A percentile compares a stretch with the other conserved stretches of the same genome.
Evolutionary conservation across 1,140 invertebrate genomes (phyloP).

Genomic region (Halesus radiatus): DNA sequence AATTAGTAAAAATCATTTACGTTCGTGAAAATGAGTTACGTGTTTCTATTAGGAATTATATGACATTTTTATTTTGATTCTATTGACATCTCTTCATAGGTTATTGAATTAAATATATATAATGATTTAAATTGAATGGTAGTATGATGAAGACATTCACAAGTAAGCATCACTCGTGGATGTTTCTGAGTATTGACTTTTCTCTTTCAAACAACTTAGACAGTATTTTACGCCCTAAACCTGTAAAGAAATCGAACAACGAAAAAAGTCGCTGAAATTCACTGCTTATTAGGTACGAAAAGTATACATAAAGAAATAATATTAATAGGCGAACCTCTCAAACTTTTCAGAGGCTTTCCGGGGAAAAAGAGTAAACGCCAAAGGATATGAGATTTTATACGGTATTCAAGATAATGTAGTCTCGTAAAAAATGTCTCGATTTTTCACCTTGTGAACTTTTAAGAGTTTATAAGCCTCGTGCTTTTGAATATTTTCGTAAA

Average conservation of each 20-base stretch:
- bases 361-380: conserved; percentile 36
- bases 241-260: conserved; percentile 18
- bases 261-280: not conserved
- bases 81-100: too few relatives aligned
- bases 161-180: not conserved
- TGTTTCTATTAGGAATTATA: too few relatives aligned
- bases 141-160: not conserved
- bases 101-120: too few relatives aligned
- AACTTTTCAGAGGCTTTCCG: conserved; percentile 49
- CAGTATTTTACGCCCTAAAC: not conserved
- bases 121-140: too few relatives aligned
- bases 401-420: conserved; percentile 41
- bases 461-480: conserved; percentile 52
- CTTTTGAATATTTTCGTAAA: conserved; percentile 46
- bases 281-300: conserved; percentile 16
- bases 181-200: not conserved
- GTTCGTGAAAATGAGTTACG: too few relatives aligned
- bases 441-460: conserved; percentile 55
- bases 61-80: too few relatives aligned
- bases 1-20: too few relatives aligned
- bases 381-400: conserved; percentile 54
- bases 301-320: conserved; percentile 42
- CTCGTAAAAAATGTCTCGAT: conserved; percentile 53
- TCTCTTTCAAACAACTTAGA: not conserved
- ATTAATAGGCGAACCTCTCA: conserved; percentile 31